Evolutionary conservation across 2,797 vertebrate species (phyloP), one percentile per base, ranked within the genome.

Genomic region (Pagetopsis macropterus): DNA sequence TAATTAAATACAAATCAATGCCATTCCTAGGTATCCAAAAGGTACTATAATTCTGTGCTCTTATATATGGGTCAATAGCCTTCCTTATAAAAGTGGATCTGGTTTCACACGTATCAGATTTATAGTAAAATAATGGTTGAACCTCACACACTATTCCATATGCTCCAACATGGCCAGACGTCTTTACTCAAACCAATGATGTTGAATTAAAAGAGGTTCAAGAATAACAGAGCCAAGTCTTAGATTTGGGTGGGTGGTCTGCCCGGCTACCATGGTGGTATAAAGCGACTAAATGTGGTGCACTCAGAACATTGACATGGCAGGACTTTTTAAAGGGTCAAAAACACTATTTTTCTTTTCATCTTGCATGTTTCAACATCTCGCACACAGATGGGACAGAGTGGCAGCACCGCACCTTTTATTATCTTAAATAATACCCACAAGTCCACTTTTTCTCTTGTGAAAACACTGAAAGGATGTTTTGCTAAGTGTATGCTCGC

Each of bases 401-500:
- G 83, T 56, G 79, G 78, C 81, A 72, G 81, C 83, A 45, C 70
- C 71, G 3, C 69, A 79, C 79, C 78, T 90, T 87, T 81, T 88
- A 85, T 93, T 88, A 88, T 87, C 65, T 89, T 55, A 76, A 91
- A 91, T 86, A 90, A 91, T 70, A 91, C 57, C 81, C 62, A 55
- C 62, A 76, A 73, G 86, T 88, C 65, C 51, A 75, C 63, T 51
- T 75, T 66, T 61, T 45, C 62, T 58, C 76, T 33, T 76, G 72
- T 83, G 76, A 75, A 85, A 90, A 88, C 56, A 81, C 55, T 16
- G 69, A 56, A 59, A 65, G 76, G 85, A 86, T 77, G 73, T 74
- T 91, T 87, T 70, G 76, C 54, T 75, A 69, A 65, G 75, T 37
- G n/a, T 43, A 49, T 0, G 8, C 62, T 64, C 12, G 10, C 61